Evolutionary conservation across 2,113 vertebrate species (phyloP).

Genomic region (Apeltes quadracus): DNA sequence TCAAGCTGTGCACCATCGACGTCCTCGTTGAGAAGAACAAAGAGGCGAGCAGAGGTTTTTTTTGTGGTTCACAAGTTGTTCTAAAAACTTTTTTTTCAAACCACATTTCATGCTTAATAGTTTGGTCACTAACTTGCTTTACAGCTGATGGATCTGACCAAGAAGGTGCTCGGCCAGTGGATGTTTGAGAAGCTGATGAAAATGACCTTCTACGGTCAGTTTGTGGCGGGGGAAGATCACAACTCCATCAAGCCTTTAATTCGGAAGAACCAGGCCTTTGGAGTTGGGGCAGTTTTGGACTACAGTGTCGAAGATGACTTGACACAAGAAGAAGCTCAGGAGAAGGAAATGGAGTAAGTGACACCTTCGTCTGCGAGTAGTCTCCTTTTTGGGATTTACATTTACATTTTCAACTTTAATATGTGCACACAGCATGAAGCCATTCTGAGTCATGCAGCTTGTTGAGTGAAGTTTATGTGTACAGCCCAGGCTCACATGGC

Average conservation of each 20-base stretch:
- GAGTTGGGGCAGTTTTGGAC: constrained; percentile 91
- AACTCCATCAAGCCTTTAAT: constrained; percentile 89
- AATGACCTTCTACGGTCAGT: constrained; percentile 96
- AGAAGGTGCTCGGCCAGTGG: constrained; percentile 83
- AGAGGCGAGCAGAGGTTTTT: constrained; percentile 69
- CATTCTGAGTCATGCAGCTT: constrained; percentile 10
- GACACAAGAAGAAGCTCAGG: constrained; percentile 82
- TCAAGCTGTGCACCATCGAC: constrained; percentile 78
- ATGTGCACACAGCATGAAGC: background rate
- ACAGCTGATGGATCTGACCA: constrained; percentile 83
- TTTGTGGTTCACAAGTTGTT: background rate
- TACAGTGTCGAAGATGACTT: constrained; percentile 93
- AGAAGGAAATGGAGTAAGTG: constrained; percentile 88
- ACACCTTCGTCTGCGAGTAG: no score
- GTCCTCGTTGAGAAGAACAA: constrained; percentile 80
- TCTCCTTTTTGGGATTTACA: no score
- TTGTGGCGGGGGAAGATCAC: constrained; percentile 93
- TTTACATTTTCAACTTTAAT: background rate
- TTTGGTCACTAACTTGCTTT: background rate
- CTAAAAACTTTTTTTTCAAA: no score
- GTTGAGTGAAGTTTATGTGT: constrained; percentile 1
- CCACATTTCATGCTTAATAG: no score
- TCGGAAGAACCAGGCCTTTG: constrained; percentile 84
- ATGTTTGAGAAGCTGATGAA: constrained; percentile 92
- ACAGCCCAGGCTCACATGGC: background rate